Conservation (phyloP, 1,140 invertebrate genomes). For the Pachyrhynchus sulphureomaculatus region DNA sequence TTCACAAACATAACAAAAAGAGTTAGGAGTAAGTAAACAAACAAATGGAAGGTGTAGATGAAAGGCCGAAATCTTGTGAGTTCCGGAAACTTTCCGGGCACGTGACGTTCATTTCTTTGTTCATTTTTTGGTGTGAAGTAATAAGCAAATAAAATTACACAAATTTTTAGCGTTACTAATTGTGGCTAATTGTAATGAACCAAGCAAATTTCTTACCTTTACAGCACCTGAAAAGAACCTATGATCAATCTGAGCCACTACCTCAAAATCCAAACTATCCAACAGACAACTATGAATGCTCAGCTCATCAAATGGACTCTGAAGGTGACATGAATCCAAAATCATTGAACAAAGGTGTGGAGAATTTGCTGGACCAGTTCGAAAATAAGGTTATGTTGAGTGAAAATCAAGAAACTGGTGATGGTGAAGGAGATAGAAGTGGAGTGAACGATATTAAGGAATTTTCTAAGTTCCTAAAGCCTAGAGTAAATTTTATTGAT, state of each 20-base stretch:
- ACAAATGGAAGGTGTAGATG: too few species aligned
- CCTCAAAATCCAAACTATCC: not conserved
- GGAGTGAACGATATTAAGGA: slow-evolving; percentile 13
- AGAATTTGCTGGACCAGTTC: slow-evolving; percentile 12
- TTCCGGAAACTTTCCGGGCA: too few species aligned
- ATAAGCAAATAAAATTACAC: too few species aligned
- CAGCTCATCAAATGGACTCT: slow-evolving; percentile 28
- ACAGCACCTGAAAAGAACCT: not conserved
- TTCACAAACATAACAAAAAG: too few species aligned
- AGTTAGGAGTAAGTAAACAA: too few species aligned
- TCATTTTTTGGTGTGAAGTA: too few species aligned
- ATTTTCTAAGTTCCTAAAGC: slow-evolving; percentile 34
- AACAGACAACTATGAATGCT: not conserved
- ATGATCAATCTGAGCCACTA: not conserved
- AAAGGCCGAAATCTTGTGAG: too few species aligned
- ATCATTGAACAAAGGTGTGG: slow-evolving; percentile 1
- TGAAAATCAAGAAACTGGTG: not conserved
- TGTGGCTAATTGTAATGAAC: too few species aligned
- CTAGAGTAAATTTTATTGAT: slow-evolving; percentile 21
- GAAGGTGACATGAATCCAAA: slow-evolving; percentile 26
- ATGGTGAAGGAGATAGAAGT: not conserved
- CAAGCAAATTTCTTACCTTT: too few species aligned
- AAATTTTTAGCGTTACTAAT: too few species aligned
- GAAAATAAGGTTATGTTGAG: slow-evolving; percentile 7
- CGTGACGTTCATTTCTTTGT: too few species aligned